Conservation (phyloP, 2,888 invertebrate genomes). For the Anarsia innoxiella region DNA sequence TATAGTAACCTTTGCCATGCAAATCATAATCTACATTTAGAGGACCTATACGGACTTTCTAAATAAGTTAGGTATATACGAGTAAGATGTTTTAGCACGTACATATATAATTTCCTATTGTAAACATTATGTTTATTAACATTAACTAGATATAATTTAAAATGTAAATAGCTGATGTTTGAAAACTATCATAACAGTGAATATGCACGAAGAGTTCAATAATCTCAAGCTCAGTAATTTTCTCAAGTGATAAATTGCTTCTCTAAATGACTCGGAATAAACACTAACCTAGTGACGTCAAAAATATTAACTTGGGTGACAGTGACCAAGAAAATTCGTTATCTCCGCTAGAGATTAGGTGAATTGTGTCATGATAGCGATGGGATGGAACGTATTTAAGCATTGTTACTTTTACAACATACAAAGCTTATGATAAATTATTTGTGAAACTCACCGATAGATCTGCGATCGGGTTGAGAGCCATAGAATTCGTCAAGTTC, state of each 20-base stretch:
- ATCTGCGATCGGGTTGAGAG: constrained; percentile 71
- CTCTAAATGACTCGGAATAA: constrained; percentile 6
- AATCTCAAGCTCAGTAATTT: not conserved
- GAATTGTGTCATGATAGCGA: constrained; percentile 19
- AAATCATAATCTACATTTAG: too few relatives aligned
- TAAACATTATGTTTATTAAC: too few relatives aligned
- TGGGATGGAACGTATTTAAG: constrained; percentile 26
- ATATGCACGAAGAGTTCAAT: too few relatives aligned
- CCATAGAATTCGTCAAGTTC: constrained; percentile 79
- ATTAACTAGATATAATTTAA: too few relatives aligned
- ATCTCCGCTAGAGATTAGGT: constrained; percentile 22
- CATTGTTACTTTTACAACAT: constrained; percentile 33
- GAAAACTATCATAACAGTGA: too few relatives aligned
- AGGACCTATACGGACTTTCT: too few relatives aligned
- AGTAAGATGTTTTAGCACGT: too few relatives aligned
- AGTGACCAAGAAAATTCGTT: constrained; percentile 24
- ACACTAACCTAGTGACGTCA: constrained; percentile 10
- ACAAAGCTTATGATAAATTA: too few relatives aligned
- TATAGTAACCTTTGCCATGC: constrained; percentile 8
- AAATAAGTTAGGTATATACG: too few relatives aligned
- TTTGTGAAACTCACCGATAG: constrained; percentile 67
- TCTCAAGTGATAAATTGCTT: constrained; percentile 2
- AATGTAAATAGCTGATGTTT: too few relatives aligned
- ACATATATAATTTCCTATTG: too few relatives aligned
- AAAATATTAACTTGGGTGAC: constrained; percentile 16